Percentiles rank a stretch among this genome's conserved stretches.
Evolutionary conservation across 2,888 invertebrate species (phyloP).

Genomic region (Mylabris sibirica): DNA sequence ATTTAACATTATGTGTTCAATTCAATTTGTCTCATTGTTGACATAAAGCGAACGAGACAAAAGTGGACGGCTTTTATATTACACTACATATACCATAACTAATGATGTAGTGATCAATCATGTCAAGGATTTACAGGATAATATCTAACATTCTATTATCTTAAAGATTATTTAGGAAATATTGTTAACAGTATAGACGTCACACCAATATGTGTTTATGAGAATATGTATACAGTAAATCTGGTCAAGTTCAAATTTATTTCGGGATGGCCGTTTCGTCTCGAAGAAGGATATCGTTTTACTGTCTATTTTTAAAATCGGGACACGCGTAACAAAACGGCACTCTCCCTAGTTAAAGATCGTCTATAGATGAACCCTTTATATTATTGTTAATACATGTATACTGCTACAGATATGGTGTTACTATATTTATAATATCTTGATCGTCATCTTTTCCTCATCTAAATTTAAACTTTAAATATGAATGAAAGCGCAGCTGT

Average conservation of each 20-base stretch:
- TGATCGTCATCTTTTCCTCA: constrained; percentile 19
- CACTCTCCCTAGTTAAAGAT: background rate
- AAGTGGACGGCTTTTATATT: constrained; percentile 27
- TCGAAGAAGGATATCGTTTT: constrained; percentile 27
- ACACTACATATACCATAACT: constrained; percentile 23
- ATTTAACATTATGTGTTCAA: constrained; percentile 28
- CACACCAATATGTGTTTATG: background rate
- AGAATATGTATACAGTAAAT: too few relatives aligned
- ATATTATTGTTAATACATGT: background rate
- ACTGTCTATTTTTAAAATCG: constrained; percentile 26
- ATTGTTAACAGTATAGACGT: constrained; percentile 17
- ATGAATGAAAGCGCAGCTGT: constrained; percentile 52
- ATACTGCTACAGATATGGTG: constrained; percentile 27
- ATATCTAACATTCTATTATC: constrained; percentile 6
- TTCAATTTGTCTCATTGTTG: constrained; percentile 35
- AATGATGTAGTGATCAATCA: constrained; percentile 33
- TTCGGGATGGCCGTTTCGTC: constrained; percentile 21
- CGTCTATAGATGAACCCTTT: background rate
- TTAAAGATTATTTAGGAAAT: constrained; percentile 6
- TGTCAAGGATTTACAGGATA: background rate
- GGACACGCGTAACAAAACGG: constrained; percentile 1
- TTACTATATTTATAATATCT: constrained; percentile 41
- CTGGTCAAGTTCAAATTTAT: constrained; percentile 34
- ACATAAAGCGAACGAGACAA: constrained; percentile 14
- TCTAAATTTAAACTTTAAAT: constrained; percentile 46